Evolutionary conservation across 30 jellyfish, hydroid and myxozoan genomes (phyloP).

Genomic region (Pseudorhiza aurosa): DNA sequence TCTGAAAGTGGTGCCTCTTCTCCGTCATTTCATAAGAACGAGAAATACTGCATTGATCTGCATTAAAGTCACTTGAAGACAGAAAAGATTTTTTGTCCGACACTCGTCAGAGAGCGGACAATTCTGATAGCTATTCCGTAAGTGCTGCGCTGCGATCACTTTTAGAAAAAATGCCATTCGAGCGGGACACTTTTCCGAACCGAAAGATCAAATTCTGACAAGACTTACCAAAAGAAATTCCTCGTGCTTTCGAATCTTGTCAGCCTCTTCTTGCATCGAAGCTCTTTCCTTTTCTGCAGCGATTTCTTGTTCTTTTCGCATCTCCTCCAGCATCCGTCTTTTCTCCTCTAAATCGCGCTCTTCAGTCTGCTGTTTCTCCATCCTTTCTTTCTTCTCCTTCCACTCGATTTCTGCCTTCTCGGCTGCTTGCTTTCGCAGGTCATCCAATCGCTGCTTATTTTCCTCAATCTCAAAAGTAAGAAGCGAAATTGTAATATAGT

Average conservation of each 20-base stretch:
- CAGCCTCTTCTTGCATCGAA: constrained; percentile 79
- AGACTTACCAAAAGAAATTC: constrained; percentile 75
- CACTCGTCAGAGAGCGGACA: too few species aligned
- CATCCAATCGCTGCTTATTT: constrained; percentile 77
- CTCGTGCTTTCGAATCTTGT: constrained; percentile 87
- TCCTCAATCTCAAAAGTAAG: constrained; percentile 99
- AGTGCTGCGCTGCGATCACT: too few species aligned
- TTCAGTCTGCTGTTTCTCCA: constrained; percentile 79
- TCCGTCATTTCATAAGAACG: too few species aligned
- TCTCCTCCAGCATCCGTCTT: constrained; percentile 69
- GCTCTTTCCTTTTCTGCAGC: constrained; percentile 71
- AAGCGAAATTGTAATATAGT: not conserved
- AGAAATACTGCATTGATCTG: too few species aligned
- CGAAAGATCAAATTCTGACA: too few species aligned
- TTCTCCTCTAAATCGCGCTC: constrained; percentile 85
- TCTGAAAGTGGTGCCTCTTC: too few species aligned
- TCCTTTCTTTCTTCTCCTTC: constrained; percentile 89
- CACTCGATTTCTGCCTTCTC: constrained; percentile 97
- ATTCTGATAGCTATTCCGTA: too few species aligned
- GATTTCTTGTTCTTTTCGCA: constrained; percentile 76
- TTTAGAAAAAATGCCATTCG: too few species aligned
- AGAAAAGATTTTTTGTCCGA: too few species aligned
- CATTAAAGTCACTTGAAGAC: too few species aligned
- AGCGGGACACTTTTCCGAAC: too few species aligned
- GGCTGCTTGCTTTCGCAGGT: constrained; percentile 83